Percentiles rank a stretch among this genome's conserved stretches.
Conservation (phyloP, 64 coral and sea anemone species). For the Exaiptasia diaphana region DNA sequence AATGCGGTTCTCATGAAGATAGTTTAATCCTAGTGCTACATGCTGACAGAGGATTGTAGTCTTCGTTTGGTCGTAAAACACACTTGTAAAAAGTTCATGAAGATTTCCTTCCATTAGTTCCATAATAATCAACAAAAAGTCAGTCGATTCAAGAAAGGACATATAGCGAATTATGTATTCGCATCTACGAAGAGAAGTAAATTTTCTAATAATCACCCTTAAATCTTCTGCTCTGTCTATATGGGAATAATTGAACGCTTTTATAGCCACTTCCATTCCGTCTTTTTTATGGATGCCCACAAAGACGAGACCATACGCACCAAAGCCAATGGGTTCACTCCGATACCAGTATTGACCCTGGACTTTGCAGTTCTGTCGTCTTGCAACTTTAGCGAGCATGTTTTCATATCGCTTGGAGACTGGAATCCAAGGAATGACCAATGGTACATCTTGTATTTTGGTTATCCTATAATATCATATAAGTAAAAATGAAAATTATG, state of each 20-base stretch:
- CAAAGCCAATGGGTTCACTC: not conserved
- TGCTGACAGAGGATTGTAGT: conserved; percentile 37
- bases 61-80: not conserved
- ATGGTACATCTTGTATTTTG: not conserved
- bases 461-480: too few relatives aligned
- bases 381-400: not conserved
- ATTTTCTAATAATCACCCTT: not conserved
- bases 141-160: not conserved
- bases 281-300: not conserved
- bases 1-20: conserved; percentile 38
- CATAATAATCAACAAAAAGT: conserved; percentile 50
- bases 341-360: not conserved
- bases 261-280: conserved; percentile 18
- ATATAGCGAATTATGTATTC: conserved; percentile 45
- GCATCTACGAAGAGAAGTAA: conserved; percentile 10
- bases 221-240: not conserved
- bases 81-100: not conserved
- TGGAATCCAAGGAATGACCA: not conserved
- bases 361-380: not conserved
- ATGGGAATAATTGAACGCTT: not conserved
- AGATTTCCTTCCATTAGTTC: conserved; percentile 78
- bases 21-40: conserved; percentile 23
- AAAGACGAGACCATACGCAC: not conserved
- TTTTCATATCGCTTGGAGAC: not conserved
- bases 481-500: too few relatives aligned